Conservation (phyloP, 1,140 invertebrate species). For the Idris sp. region DNA sequence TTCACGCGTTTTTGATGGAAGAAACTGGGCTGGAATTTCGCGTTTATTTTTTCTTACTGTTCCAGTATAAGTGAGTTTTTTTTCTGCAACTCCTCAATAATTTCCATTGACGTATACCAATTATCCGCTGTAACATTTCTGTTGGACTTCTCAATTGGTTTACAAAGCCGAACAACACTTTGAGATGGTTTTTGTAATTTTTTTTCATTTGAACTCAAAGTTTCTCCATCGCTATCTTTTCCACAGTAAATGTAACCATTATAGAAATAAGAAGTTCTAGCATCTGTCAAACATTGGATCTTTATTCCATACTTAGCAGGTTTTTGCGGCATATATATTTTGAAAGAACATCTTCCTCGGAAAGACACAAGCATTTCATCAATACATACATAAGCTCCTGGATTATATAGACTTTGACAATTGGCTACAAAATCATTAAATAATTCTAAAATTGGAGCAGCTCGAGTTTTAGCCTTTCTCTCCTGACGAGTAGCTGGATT, state of each 20-base stretch:
- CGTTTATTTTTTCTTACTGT: not conserved
- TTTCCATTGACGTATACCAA: constrained; percentile 11
- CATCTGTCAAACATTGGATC: constrained; percentile 13
- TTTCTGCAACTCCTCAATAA: constrained; percentile 5
- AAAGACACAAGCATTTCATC: constrained; percentile 13
- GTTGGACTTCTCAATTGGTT: constrained; percentile 7
- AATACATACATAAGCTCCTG: constrained; percentile 17
- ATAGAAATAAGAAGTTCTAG: constrained; percentile 8
- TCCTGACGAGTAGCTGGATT: constrained; percentile 6
- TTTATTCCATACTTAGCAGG: constrained; percentile 2
- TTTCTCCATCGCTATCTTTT: constrained; percentile 10
- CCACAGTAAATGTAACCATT: constrained; percentile 13
- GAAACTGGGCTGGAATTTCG: not conserved
- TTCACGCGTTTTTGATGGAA: not conserved
- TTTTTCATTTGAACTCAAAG: not conserved
- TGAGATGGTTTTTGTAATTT: constrained; percentile 10
- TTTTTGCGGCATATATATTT: no score
- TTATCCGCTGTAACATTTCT: constrained; percentile 17
- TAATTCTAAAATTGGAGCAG: constrained; percentile 12
- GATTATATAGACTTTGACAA: constrained; percentile 18
- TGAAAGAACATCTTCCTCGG: not conserved
- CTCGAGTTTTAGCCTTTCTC: not conserved
- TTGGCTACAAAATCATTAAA: constrained; percentile 26
- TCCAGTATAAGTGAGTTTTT: constrained; percentile 1
- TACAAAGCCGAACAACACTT: not conserved